Base-by-base conservation (phyloP, 2,888 invertebrate genomes). In the Metalampra italica region DNA sequence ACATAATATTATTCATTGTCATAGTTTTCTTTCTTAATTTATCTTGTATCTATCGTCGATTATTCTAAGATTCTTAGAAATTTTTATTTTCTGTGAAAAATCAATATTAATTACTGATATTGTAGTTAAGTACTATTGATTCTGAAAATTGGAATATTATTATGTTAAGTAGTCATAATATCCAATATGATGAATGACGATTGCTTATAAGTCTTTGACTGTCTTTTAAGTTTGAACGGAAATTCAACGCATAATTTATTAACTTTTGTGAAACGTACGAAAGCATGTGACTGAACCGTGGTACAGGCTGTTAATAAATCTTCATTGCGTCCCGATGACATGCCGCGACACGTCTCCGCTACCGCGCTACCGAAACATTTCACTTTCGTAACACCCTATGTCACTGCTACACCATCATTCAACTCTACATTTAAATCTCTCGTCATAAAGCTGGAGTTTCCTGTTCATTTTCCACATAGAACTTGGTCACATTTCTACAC, bases 301-400 rank as follows among this genome's bases (percentile, higher is more conserved):
- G 78, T 76, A 76, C 78, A 75, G 78, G 68, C 75, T 76, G 84
- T 80, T 82, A 88, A 87, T 89, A 88, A 89, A 89, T 88, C 89
- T 89, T 88, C 87, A 88, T 88, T 86, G 85, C 84, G 80, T 82
- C 80, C 78, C 86, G 88, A 88, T 87, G 88, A 89, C 89, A 88
- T 74, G 82, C 85, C 84, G 78, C 88, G 88, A 87, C 89, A 87
- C 85, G 81, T 85, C 83, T 81, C 72, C 76, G 87, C 87, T 87
- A 86, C 87, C 85, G 87, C 80, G 83, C 84, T 81, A 73, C 79
- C 62, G 66, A 64, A 57, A 47, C 52, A 52, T 45, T 52, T 51
- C 51, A 68, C 54, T 50, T 55, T 57, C 56, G 56, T 57, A 79
- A 82, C 59, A 66, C 66, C 76, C 52, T 74, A 79, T 59, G 64